Evolutionary conservation across 2,888 invertebrate species (phyloP), one percentile per base, ranked within the genome.

Genomic region (Lithophane socia): DNA sequence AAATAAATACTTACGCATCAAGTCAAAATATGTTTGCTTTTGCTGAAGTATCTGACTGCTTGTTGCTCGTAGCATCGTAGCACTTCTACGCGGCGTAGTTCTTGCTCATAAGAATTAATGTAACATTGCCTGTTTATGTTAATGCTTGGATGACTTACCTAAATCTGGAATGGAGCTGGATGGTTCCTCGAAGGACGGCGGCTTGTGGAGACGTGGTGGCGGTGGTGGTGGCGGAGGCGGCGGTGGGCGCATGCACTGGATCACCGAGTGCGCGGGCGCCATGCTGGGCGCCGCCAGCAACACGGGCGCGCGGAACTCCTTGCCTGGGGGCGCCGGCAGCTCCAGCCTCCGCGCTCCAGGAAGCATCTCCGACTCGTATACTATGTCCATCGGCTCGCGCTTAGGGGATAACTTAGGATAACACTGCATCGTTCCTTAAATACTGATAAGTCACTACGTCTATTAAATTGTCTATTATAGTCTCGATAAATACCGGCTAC

Each of bases 121-220:
- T 52, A 72, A 66, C 13, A 44, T 42, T 49, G 21, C 13, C 37
- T 44, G 44, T 47, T 70, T 13, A 56, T 47, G 21, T 56, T 61
- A 61, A 47, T 52, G 44, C 54, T 75, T 47, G 60, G 42, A 16
- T 75, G 24, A 97, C 98, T 98, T 93, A 98, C 98, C 98, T 97
- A 98, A 97, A 97, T 98, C 98, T 86, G 98, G 98, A 94, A 98
- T 98, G 89, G 98, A 98, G 96, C 98, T 98, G 87, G 98, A 98
- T 18, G 98, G 98, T 94, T 98, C 98, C 95, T 98, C 98, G 93
- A 97, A 97, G 87, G 96, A 94, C 69, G 97, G 97, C 56, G 95
- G 96, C 88, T 96, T 96, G 92, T 95, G 94, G 89, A 96, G 96
- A 66, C 97, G 97, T 16, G 91, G 93, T 8, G 95, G 94, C 13